Percentiles rank a stretch among this genome's conserved stretches.
phyloP scores from a whole-genome alignment of 2,113 vertebrate species.

The Trochalopteron elliotii region DNA sequence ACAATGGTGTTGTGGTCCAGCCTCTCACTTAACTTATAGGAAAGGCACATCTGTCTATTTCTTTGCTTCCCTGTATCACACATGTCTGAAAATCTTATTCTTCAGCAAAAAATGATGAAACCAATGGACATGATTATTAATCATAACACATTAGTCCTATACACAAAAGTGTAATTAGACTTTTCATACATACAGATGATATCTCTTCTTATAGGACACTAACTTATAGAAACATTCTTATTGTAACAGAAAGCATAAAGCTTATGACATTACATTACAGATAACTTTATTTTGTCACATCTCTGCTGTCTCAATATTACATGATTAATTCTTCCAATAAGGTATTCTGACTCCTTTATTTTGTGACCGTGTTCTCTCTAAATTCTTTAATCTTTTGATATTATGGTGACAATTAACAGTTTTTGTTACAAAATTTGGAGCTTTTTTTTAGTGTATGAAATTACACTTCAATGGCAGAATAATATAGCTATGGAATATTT shows the following conservation, averaged over 20 bases:
- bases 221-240: not conserved
- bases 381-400: not conserved
- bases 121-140: not conserved
- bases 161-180: not conserved
- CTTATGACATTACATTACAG: not conserved
- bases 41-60: not conserved
- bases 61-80: not conserved
- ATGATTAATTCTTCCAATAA: not conserved
- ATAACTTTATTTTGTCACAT: not conserved
- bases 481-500: not conserved
- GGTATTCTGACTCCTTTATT: not conserved
- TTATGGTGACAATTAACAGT: not conserved
- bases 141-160: not conserved
- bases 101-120: not conserved
- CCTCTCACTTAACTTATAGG: not conserved
- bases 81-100: not conserved
- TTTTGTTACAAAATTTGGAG: not conserved
- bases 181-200: not conserved
- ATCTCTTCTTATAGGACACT: not conserved
- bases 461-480: not conserved
- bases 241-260: not conserved
- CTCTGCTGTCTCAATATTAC: not conserved
- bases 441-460: not conserved
- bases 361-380: not conserved
- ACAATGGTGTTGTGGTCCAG: not conserved